Evolutionary conservation across 2,113 vertebrate species (phyloP), one percentile per base, ranked within the genome.

Genomic region (Todiramphus chloris): DNA sequence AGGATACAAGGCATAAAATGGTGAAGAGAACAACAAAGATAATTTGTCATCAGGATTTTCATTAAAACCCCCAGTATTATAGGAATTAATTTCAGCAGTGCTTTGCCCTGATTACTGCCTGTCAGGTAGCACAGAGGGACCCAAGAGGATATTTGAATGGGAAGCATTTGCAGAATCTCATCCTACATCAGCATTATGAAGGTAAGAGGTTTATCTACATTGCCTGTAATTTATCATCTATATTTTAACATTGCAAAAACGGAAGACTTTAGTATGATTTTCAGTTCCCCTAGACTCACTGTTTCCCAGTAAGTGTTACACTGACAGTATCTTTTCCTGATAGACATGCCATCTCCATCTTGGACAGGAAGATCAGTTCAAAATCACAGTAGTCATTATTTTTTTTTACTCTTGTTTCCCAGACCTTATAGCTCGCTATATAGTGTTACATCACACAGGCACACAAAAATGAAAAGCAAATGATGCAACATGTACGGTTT

Each of bases 21-120:
- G 60, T 72, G 58, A 92, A 58, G 48, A 79, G 89, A 90, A 84
- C 74, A 95, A 90, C 88, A 81, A 81, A 96, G 86, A 92, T 94
- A 91, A 97, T 96, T 96, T 96, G 89, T 96, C 96, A 94, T 84
- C 28, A 46, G 84, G 83, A 92, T 93, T 96, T 96, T 96, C 58
- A 93, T 96, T 95, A 76, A 96, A 90, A 33, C 20, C 1, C 11
- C 18, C 62, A 48, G 76, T 87, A 91, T 91, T 94, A 95, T 21
- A 93, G 74, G 69, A 93, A 93, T 82, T 80, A 89, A 87, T 96
- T 95, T 95, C 83, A 82, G 80, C 28, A 69, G 19, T 79, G 67
- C 80, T 91, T 90, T 96, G 39, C 73, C 58, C 69, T 89, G 92
- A 96, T 94, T 96, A 94, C 69, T 84, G 92, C 90, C 90, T 97